Base-by-base conservation (phyloP, 2,113 vertebrate species). In the Dicerorhinus sumatrensis region DNA sequence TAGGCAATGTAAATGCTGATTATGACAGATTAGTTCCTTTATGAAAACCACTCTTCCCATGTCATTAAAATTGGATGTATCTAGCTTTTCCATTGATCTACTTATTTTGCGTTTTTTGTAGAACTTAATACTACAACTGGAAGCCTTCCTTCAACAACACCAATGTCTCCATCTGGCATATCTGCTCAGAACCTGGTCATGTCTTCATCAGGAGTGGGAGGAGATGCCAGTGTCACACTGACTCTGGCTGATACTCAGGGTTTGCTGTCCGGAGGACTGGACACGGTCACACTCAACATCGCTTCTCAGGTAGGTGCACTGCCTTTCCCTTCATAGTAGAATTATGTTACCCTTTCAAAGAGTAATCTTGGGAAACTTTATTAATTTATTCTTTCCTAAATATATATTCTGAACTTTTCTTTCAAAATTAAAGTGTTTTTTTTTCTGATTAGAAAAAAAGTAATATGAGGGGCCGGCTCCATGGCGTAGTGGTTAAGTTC, bases 211-310 rank as follows among this genome's bases (percentile, higher is more conserved):
- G 99, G 99, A 11, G 98, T 99, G 79, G 99, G 98, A 92, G 99
- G 98, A 14, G 99, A 99, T 65, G 99, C 99, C 92, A 99, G 99
- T 10, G 99, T 99, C 76, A 99, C 99, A 0, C 99, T 99, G 63
- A 99, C 99, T 2, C 98, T 99, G 97, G 99, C 99, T 6, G 99
- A 99, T 96, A 99, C 99, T 81, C 99, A 99, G 97, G 99, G 99
- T 79, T 99, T 99, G 99, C 98, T 99, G 63, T 99, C 99, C 10
- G 98, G 99, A 89, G 98, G 99, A 80, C 99, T 99, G 96, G 99
- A 99, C 94, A 99, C 99, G 0, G 99, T 99, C 93, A 99, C 99
- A 0, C 98, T 99, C 60, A 99, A 99, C 98, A 99, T 99, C 92
- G 99, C 99, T 82, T 97, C 99, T 42, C 99, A 99, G 99, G 99